Base-by-base conservation (phyloP, 37 sponge, comb jelly and placozoan species). In the Amphimedon queenslandica region DNA sequence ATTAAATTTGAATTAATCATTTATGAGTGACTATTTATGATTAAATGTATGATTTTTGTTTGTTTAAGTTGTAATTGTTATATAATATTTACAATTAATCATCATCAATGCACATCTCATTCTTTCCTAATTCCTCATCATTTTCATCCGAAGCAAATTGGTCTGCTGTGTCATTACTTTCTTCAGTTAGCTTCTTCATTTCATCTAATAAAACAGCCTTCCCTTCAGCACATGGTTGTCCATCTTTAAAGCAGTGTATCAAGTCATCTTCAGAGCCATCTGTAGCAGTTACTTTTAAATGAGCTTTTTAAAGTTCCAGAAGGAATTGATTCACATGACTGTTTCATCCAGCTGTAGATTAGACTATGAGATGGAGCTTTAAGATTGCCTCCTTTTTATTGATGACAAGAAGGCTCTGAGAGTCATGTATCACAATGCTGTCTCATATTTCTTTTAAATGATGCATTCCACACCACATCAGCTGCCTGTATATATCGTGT, bases 401-500 rank as follows among this genome's bases (percentile, higher is more conserved):
- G 29, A 28, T 88, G 71, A 37, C 67, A 32, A 4, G 79, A 83
- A 8, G 40, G 24, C n/a, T n/a, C n/a, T 27, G 63, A 51, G 65
- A 82, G 77, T 83, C 83, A 88, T 3, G 70, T 28, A 37, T 53
- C 76, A 24, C 75, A 81, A 69, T 21, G 4, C 4, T 33, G 67
- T 3, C 76, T 57, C 41, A 69, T 69, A 13, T 33, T 64, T 10
- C 33, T 66, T 40, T 86, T 86, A 60, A 70, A 86, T 1, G 81
- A 66, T 21, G 64, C 57, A 43, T 76, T 86, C 81, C 81, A 86
- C 33, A 56, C 21, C 3, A 74, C 64, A 51, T 86, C 81, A 24
- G 87, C 71, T 51, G 87, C 55, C 34, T 86, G 87, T n/a, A n/a
- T n/a, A n/a, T n/a, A n/a, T 5, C 53, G 40, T n/a, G 53, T 86